A percentile compares a stretch with the other conserved stretches of the same genome.
These are phyloP conservation scores for Galeopsomyia nigrocyanea DNA, from an alignment of 2,888 invertebrate genomes.

Conservation along the genomic window DNA sequence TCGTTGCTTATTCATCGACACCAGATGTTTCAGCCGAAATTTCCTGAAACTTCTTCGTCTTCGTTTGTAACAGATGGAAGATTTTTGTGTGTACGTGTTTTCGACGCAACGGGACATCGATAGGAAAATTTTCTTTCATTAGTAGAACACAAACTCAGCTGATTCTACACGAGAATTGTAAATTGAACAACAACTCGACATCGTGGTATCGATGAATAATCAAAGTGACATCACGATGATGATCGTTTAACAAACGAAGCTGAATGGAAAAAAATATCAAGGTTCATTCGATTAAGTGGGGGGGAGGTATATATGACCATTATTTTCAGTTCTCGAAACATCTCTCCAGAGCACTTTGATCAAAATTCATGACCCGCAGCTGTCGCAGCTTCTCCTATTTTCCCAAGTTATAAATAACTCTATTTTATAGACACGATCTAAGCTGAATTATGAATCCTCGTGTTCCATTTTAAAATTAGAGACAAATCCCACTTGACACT, in stretches of 20 bases:
- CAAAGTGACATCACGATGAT: background rate
- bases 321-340: constrained; percentile 26
- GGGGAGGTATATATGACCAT: constrained; percentile 13
- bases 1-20: constrained; percentile 1
- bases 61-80: constrained; percentile 12
- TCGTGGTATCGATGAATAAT: background rate
- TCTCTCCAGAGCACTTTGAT: constrained; percentile 15
- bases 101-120: background rate
- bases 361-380: constrained; percentile 43
- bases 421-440: constrained; percentile 19
- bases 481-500: background rate
- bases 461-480: constrained; percentile 19
- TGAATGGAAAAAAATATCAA: background rate
- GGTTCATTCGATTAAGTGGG: constrained; percentile 16
- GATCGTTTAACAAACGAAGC: background rate
- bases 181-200: background rate
- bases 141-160: background rate
- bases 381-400: constrained; percentile 14
- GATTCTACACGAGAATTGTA: background rate
- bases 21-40: constrained; percentile 28
- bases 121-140: constrained; percentile 30
- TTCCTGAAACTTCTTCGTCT: constrained; percentile 4
- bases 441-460: background rate
- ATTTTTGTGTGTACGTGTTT: constrained; percentile 3
- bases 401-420: constrained; percentile 37